Evolutionary conservation across 1,140 invertebrate genomes (phyloP), one percentile per base, ranked within the genome.

Genomic region (Colletes gigas): DNA sequence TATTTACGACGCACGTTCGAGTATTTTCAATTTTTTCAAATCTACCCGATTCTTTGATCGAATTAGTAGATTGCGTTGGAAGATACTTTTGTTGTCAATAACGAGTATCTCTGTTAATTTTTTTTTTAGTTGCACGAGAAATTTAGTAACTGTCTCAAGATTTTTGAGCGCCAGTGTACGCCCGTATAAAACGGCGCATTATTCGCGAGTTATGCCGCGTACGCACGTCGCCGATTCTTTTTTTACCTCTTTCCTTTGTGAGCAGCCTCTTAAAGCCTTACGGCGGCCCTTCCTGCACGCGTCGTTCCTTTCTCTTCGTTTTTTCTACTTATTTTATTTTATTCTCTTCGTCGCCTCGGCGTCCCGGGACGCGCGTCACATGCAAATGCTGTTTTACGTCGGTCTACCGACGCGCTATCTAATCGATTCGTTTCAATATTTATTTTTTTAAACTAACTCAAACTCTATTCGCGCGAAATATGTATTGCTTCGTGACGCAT

Each of bases 151-250:
- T 12, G 50, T 50, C 50, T 0, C 9, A 12, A 12, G 50, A 50
- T 10, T 50, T 50, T 50, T 50, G 50, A 9, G 50, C 50, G 50
- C 10, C 50, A 50, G 50, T 50, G 50, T 50, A 86, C 84, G 84
- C 76, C 71, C 84, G 78, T 86, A 83, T 86, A 83, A 86, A 86
- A 86, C 81, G 71, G 66, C 81, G 84, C 76, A 77, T 86, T 86
- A 86, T 86, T 86, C 81, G 84, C 81, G 63, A 86, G 84, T 86
- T 86, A 86, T 83, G 76, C 75, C 54, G 54, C 81, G 84, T 85
- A 82, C 75, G 84, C 84, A 83, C 72, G 75, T 79, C 81, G 84
- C 74, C 77, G 78, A 57, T 57, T 54, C 80, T 75, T 57, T 66
- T 71, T 69, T 41, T 30, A 15, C 47, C 79, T 79, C 55, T 62